Percentiles rank a stretch among this genome's conserved stretches.
These are phyloP conservation scores for Armadillidium nasatum DNA, from an alignment of 1,140 invertebrate genomes.

Conservation along the genomic window DNA sequence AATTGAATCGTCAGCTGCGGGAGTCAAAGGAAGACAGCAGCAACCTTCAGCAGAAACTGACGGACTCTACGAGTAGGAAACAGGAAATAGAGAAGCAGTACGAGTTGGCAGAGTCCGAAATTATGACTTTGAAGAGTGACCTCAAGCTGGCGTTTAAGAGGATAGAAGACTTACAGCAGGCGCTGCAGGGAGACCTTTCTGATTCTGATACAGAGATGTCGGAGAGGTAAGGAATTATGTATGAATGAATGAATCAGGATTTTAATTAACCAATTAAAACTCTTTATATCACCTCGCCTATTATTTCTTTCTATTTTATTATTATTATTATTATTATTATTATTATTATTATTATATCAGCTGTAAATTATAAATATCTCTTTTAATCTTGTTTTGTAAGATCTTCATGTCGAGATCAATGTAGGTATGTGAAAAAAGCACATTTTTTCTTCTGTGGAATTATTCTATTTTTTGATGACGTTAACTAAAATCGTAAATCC, in stretches of 20 bases:
- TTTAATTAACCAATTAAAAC: not conserved
- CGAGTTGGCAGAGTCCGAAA: slow-evolving; percentile 52
- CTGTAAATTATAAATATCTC: not conserved
- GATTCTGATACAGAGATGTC: slow-evolving; percentile 43
- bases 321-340: not conserved
- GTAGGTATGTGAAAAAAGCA: too few relatives aligned
- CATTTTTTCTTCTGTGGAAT: too few relatives aligned
- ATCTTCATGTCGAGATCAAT: not conserved
- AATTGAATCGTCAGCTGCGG: slow-evolving; percentile 56
- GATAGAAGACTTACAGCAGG: slow-evolving; percentile 76
- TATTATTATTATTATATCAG: not conserved
- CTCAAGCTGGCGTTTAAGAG: slow-evolving; percentile 72
- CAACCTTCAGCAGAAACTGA: slow-evolving; percentile 61
- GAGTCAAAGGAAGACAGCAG: slow-evolving; percentile 69
- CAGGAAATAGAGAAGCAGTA: slow-evolving; percentile 65
- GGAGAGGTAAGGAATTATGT: slow-evolving; percentile 38
- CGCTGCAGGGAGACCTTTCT: slow-evolving; percentile 61
- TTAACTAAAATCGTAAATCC: too few relatives aligned
- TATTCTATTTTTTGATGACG: too few relatives aligned
- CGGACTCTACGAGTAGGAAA: slow-evolving; percentile 64
- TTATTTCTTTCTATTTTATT: slow-evolving; percentile 14
- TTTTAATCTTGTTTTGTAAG: not conserved
- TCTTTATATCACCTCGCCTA: not conserved
- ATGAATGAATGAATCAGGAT: slow-evolving; percentile 6
- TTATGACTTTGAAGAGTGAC: slow-evolving; percentile 58